These are phyloP conservation scores for Telmatochromis sp. DNA, from an alignment of 2,113 vertebrate genomes.

Conservation along the genomic window DNA sequence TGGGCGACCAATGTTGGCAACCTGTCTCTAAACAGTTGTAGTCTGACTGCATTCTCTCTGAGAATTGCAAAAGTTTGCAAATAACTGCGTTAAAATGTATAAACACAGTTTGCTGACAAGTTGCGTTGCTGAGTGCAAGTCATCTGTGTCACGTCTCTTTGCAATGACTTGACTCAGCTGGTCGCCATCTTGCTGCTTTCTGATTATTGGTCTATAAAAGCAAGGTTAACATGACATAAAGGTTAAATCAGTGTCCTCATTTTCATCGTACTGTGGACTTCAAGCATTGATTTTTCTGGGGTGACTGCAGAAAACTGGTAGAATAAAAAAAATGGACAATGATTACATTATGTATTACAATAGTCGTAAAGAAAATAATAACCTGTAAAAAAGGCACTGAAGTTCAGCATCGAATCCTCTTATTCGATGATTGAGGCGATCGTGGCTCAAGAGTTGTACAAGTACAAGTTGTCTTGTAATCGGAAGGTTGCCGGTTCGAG, in stretches of 20 bases:
- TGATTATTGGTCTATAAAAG: neutral
- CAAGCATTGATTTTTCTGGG: neutral
- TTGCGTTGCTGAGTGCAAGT: neutral
- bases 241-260: neutral
- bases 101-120: neutral
- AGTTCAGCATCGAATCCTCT: neutral
- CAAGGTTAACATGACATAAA: neutral
- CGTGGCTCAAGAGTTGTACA: too few relatives aligned
- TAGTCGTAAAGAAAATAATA: neutral
- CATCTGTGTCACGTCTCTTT: neutral
- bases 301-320: neutral
- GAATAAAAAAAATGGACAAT: neutral
- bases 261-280: neutral
- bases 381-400: fast-evolving
- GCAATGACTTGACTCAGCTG: neutral
- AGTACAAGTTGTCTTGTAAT: too few relatives aligned
- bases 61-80: neutral
- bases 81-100: neutral
- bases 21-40: neutral
- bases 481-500: too few relatives aligned
- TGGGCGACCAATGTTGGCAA: neutral
- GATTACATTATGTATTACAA: neutral
- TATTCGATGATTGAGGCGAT: too few relatives aligned
- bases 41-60: neutral
- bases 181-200: fast-evolving